Conservation (phyloP, 2,113 vertebrate genomes). For the Tragelaphus strepsiceros region DNA sequence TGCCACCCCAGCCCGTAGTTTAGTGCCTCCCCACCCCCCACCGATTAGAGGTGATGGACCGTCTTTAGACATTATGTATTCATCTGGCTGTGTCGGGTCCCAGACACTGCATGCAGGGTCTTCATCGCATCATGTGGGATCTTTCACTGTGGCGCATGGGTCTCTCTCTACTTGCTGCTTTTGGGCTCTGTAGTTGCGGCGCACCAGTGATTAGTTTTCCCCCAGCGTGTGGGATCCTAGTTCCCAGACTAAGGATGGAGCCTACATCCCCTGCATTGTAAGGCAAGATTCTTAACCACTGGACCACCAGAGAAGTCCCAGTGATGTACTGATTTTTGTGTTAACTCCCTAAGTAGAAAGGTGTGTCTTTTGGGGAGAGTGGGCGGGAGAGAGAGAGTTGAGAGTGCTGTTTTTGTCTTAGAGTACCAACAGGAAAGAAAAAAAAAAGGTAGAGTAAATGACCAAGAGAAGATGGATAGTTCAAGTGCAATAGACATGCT, state of each 20-base stretch:
- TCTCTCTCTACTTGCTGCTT: not conserved
- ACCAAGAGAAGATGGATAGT: not conserved
- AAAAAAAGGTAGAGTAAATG: not conserved
- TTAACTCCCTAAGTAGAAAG: not conserved
- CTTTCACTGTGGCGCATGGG: not conserved
- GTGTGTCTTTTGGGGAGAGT: fast-evolving
- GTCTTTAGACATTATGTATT: not conserved
- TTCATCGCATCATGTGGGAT: not conserved
- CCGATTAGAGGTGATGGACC: not conserved
- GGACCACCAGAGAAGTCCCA: not conserved
- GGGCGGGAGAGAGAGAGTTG: not conserved
- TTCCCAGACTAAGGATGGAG: not conserved
- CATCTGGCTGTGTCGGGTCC: not conserved
- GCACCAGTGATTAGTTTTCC: not conserved
- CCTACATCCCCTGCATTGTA: not conserved
- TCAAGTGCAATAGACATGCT: no score
- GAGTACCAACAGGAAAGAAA: not conserved
- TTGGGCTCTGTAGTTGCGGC: not conserved
- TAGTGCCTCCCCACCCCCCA: not conserved
- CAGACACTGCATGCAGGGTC: not conserved
- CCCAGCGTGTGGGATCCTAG: not conserved
- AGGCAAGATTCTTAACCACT: not conserved
- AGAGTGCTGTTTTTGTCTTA: not conserved
- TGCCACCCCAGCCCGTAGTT: not conserved
- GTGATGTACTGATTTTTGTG: not conserved